Evolutionary conservation across 1,140 invertebrate species (phyloP), one percentile per base, ranked within the genome.

Genomic region (Sycobia sp.): DNA sequence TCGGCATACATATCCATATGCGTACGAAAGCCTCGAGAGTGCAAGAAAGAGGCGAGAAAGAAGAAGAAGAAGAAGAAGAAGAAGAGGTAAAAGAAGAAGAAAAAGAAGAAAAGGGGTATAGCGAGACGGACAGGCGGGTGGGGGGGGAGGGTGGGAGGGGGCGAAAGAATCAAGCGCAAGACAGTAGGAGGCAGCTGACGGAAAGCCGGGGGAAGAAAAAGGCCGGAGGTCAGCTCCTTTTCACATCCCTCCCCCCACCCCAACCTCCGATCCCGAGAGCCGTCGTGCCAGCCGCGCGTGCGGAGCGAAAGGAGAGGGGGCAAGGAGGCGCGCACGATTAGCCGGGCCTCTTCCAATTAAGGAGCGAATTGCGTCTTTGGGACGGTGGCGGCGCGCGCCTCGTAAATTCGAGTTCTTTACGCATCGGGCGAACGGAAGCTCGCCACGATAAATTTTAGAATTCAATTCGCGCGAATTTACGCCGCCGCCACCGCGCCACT

Each of bases 381-480:
- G 44, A 22, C 25, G 36, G 4, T 44, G 23, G 23, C 11, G 41
- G n/a, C 43, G 53, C n/a, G 54, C 72, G 65, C 69, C 55, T 78
- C 78, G 73, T 80, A 80, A 79, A 80, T 69, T 70, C 69, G 62
- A 49, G 68, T 70, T 75, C 71, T 79, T 79, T 80, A 79, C 75
- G 75, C 75, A 68, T 50, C 66, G 69, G 65, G 67, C 69, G 67
- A 81, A 81, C 79, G 75, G 79, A 79, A 82, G 79, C 78, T 80
- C 78, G 74, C 67, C 70, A 75, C 78, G 73, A 80, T 82, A 80
- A 82, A 82, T 82, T 77, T 60, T 72, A 58, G 74, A 74, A 80
- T 80, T 82, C 79, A 82, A 82, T 82, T 82, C 74, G 65, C 66
- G 65, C 60, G 23, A 55, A 41, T 29, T 32, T 46, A 38, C 50